Conservation (phyloP, 2,797 vertebrate species). For the Artibeus jamaicensis region DNA sequence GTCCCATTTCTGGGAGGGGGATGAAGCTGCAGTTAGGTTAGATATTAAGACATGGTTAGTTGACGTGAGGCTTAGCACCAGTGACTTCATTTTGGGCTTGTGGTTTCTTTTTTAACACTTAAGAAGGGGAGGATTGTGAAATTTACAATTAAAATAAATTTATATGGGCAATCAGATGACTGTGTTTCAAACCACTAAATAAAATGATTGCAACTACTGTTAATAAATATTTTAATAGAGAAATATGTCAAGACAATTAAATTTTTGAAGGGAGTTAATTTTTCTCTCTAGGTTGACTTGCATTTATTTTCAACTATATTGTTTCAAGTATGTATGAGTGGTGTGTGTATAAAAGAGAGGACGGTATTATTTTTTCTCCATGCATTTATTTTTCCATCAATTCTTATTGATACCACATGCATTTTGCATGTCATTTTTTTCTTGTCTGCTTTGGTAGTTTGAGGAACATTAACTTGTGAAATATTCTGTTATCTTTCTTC, state of each 20-base stretch:
- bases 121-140: neutral
- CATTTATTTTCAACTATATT: neutral
- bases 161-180: neutral
- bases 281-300: conserved; percentile 6
- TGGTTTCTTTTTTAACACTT: neutral
- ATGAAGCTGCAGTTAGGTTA: neutral
- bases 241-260: neutral
- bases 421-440: neutral
- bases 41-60: neutral
- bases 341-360: neutral
- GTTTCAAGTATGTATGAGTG: neutral
- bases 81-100: neutral
- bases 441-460: neutral
- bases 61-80: neutral
- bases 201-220: neutral
- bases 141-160: neutral
- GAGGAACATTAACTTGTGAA: neutral
- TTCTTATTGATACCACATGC: neutral
- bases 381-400: neutral
- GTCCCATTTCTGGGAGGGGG: neutral
- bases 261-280: neutral
- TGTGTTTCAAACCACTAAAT: neutral
- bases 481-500: neutral
- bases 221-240: conserved; percentile 37
- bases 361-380: neutral